These are phyloP conservation scores for Oconnorella tubifera DNA, from an alignment of 2,888 invertebrate species.

Conservation along the genomic window DNA sequence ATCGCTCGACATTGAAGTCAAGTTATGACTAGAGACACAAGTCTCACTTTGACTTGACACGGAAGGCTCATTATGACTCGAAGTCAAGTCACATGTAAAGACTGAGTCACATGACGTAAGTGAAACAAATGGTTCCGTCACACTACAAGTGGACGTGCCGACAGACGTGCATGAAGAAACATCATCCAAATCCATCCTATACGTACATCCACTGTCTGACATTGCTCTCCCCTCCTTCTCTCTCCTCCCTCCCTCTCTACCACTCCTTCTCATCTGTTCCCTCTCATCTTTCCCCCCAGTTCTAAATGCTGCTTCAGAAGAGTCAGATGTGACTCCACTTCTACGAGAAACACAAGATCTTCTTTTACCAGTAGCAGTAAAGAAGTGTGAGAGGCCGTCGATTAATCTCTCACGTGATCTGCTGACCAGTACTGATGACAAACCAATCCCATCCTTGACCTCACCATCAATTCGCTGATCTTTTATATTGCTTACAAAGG, in stretches of 20 bases:
- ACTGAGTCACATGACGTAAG: too few relatives aligned
- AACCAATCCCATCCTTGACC: too few relatives aligned
- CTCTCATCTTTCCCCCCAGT: neutral
- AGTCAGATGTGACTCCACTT: too few relatives aligned
- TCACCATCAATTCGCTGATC: too few relatives aligned
- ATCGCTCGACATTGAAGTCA: too few relatives aligned
- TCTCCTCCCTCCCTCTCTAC: neutral
- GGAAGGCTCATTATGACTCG: too few relatives aligned
- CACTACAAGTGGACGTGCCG: neutral
- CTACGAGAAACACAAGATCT: conserved; percentile 11
- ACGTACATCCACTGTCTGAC: neutral
- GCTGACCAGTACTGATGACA: too few relatives aligned
- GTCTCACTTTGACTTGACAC: too few relatives aligned
- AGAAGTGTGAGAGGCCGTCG: conserved; percentile 31
- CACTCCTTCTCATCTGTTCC: neutral
- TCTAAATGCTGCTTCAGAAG: neutral
- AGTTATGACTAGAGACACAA: neutral
- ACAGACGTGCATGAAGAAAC: neutral
- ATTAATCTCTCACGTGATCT: conserved; percentile 16
- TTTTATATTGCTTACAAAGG: too few relatives aligned
- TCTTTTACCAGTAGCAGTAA: conserved; percentile 24
- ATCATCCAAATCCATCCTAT: neutral
- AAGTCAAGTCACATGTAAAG: too few relatives aligned
- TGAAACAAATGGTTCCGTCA: too few relatives aligned
- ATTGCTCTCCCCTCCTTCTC: too few relatives aligned